A percentile compares a stretch with the other conserved stretches of the same genome.
These are phyloP conservation scores for Cardiocondyla obscurior DNA, from an alignment of 1,140 invertebrate genomes.

Conservation along the genomic window DNA sequence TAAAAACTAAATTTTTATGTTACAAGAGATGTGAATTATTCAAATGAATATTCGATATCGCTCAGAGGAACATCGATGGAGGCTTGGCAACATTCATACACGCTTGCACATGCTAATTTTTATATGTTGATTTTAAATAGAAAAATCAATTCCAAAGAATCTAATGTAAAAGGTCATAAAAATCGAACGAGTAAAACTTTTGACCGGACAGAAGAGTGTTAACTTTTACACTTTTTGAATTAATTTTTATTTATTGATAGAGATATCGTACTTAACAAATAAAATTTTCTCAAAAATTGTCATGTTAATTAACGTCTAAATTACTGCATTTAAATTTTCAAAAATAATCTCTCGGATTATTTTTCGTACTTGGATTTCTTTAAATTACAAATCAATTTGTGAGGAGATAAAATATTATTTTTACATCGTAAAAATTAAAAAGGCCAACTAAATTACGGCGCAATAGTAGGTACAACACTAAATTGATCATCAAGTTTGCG, in stretches of 20 bases:
- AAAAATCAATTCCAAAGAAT: neutral
- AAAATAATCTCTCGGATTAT: neutral
- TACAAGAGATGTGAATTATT: neutral
- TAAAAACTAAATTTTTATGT: neutral
- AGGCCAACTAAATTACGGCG: neutral
- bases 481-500: neutral
- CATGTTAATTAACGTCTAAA: neutral
- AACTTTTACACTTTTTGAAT: neutral
- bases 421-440: neutral
- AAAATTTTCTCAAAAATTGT: neutral
- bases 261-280: conserved; percentile 15
- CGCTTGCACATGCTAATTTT: neutral
- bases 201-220: conserved; percentile 15
- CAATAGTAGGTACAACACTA: neutral
- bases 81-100: neutral
- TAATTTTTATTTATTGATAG: conserved; percentile 11
- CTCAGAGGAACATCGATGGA: neutral
- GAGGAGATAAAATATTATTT: neutral
- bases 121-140: neutral
- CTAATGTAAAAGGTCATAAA: too few species aligned
- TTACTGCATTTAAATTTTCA: neutral
- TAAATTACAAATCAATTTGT: neutral
- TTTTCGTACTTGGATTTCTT: neutral
- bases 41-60: neutral
- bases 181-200: neutral